Conservation (phyloP, 1,140 invertebrate genomes). For the Drosophila pectinifera region DNA sequence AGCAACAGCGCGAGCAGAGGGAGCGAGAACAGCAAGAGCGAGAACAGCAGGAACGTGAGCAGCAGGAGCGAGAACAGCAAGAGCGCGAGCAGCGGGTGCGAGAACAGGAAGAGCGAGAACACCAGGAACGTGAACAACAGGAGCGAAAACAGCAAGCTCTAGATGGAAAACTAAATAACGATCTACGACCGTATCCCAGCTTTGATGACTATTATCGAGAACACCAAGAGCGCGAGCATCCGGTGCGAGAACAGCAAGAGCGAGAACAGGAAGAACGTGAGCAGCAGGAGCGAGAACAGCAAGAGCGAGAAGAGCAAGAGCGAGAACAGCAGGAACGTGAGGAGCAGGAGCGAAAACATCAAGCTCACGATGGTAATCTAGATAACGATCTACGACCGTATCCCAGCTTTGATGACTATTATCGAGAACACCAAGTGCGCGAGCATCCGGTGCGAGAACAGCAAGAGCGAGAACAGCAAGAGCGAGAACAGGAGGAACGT, state of each 20-base stretch:
- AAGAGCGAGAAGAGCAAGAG: slow-evolving; percentile 22
- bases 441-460: slow-evolving; percentile 30
- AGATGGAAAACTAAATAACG: background rate
- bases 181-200: background rate
- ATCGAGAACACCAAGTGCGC: slow-evolving; percentile 4
- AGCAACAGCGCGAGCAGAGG: background rate
- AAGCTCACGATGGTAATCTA: too few species aligned
- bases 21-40: slow-evolving; percentile 3
- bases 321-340: slow-evolving; percentile 33
- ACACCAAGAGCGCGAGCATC: background rate
- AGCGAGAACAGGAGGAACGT: slow-evolving; percentile 3
- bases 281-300: slow-evolving; percentile 10
- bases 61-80: slow-evolving; percentile 13
- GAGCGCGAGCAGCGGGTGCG: slow-evolving; percentile 27
- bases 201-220: background rate
- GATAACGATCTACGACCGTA: too few species aligned
- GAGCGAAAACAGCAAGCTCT: slow-evolving; percentile 16
- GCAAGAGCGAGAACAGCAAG: slow-evolving; percentile 2
- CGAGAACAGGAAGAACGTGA: slow-evolving; percentile 11
- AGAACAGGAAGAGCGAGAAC: background rate
- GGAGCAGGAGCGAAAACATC: slow-evolving; percentile 22
- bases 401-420: slow-evolving; percentile 14
- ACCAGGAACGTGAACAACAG: slow-evolving; percentile 20
- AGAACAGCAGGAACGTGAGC: too few species aligned
- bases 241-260: slow-evolving; percentile 3